Percentiles rank a stretch among this genome's conserved stretches.
Conservation (phyloP, 2,797 vertebrate genomes). For the Galagoides demidoff region DNA sequence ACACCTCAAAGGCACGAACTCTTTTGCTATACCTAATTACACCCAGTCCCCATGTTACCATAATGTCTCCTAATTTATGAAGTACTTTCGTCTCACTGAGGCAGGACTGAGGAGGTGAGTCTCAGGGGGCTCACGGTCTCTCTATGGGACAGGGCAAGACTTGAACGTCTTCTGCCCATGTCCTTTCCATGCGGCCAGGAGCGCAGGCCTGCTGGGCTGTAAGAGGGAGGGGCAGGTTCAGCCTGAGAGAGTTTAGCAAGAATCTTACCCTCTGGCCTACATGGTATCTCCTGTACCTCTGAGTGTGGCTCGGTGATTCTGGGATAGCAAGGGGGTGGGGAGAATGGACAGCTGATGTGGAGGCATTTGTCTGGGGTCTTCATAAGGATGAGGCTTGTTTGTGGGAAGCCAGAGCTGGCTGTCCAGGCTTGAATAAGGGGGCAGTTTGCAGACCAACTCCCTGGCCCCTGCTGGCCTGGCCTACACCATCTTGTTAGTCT, state of each 20-base stretch:
- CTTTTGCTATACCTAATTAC: background rate
- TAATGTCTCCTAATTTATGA: background rate
- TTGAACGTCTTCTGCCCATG: background rate
- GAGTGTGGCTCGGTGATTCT: constrained; percentile 84
- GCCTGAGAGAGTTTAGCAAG: background rate
- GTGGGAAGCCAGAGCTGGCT: background rate
- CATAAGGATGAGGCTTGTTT: background rate
- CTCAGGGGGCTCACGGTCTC: background rate
- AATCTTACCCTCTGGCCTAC: constrained; percentile 79
- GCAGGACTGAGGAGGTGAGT: background rate
- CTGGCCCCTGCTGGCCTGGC: background rate
- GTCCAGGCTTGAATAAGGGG: constrained; percentile 35
- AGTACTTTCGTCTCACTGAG: background rate
- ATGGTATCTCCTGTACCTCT: constrained; percentile 84
- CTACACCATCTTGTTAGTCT: background rate
- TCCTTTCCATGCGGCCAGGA: background rate
- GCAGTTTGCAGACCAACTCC: constrained; percentile 80
- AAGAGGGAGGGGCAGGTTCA: constrained; percentile 81
- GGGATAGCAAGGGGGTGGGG: constrained; percentile 78
- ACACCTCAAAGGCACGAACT: background rate
- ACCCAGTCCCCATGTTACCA: background rate
- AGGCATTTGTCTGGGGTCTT: background rate
- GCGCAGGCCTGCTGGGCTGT: constrained; percentile 31
- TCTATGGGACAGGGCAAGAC: background rate
- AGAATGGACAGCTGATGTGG: constrained; percentile 71